phyloP scores from a whole-genome alignment of 2,113 vertebrate genomes.

The Erinaceus europaeus region DNA sequence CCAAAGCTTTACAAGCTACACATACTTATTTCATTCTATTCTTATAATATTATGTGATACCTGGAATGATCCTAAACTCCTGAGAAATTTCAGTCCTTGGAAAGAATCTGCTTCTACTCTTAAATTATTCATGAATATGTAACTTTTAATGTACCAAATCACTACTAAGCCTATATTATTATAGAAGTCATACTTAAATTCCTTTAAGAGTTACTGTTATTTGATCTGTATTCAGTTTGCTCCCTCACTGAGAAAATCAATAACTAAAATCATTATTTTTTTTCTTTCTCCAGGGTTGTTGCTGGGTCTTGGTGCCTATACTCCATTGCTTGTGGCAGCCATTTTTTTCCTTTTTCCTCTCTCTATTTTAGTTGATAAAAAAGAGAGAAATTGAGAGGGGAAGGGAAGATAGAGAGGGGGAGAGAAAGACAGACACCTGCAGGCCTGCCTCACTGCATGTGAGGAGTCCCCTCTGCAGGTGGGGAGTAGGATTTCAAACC shows the following conservation, averaged over 20 bases:
- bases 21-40: constrained; percentile 11
- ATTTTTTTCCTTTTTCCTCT: no score
- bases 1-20: constrained; percentile 37
- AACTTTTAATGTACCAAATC: constrained; percentile 28
- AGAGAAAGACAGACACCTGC: no score
- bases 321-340: no score
- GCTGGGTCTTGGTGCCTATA: no score
- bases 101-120: constrained; percentile 15
- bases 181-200: constrained; percentile 39
- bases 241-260: constrained; percentile 32
- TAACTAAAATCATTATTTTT: constrained; percentile 25
- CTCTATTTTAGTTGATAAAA: no score
- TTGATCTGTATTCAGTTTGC: constrained; percentile 13
- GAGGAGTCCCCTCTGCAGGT: no score
- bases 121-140: constrained; percentile 34
- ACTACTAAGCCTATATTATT: constrained; percentile 25
- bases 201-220: constrained; percentile 45
- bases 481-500: no score
- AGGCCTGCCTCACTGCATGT: no score
- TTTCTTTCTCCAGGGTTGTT: no score
- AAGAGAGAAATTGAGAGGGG: no score
- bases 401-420: no score
- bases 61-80: neutral
- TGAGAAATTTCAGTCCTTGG: neutral
- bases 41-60: constrained; percentile 6